A percentile compares a stretch with the other conserved stretches of the same genome.
Conservation (phyloP, 1,140 invertebrate genomes). For the Physella acuta region DNA sequence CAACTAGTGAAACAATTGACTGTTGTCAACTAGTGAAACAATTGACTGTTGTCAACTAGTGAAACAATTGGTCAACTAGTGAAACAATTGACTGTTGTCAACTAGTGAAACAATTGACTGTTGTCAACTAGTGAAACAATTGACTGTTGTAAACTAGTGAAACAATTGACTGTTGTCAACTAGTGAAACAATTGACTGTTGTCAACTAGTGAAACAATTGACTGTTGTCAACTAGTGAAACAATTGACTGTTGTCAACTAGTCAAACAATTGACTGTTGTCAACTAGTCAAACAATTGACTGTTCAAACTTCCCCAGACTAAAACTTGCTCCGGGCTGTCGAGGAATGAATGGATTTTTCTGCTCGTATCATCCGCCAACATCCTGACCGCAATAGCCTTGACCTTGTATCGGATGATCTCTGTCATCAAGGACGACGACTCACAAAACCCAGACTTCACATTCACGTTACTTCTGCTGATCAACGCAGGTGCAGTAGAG, state of each 20-base stretch:
- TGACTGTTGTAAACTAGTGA: no score
- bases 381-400: conserved; percentile 44
- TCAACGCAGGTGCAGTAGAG: conserved; percentile 55
- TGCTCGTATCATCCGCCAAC: conserved; percentile 42
- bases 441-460: conserved; percentile 44
- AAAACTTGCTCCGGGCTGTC: conserved; percentile 45
- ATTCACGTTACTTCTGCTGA: conserved; percentile 46
- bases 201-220: not conserved
- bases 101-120: no score
- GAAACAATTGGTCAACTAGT: no score
- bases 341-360: conserved; percentile 42
- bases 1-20: no score
- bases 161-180: no score
- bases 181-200: not conserved
- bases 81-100: no score
- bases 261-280: not conserved
- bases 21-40: no score
- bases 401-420: conserved; percentile 42
- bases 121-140: no score
- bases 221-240: not conserved
- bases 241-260: not conserved
- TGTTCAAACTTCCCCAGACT: conserved; percentile 36
- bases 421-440: conserved; percentile 30
- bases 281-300: not conserved
- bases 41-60: no score